A percentile compares a stretch with the other conserved stretches of the same genome.
Conservation (phyloP, 2,797 vertebrate genomes). For the Cuculus canorus region DNA sequence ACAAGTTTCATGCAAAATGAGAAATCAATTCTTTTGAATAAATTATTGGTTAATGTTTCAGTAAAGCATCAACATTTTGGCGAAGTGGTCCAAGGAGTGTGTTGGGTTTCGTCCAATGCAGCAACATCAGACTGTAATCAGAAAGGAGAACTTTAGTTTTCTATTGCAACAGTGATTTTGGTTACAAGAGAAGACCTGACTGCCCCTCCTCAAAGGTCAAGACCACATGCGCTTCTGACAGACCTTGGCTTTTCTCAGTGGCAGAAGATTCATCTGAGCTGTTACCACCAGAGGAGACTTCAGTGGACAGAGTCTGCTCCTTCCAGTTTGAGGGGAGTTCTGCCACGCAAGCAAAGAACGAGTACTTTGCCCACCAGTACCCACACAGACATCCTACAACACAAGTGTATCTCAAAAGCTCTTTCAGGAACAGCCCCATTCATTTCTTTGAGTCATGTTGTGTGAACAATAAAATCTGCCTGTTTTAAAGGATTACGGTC, state of each 20-base stretch:
- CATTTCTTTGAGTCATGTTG: not conserved
- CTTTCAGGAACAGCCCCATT: not conserved
- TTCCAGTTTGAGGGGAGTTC: not conserved
- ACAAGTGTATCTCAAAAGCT: not conserved
- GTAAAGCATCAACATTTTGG: not conserved
- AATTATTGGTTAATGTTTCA: not conserved
- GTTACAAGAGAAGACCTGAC: not conserved
- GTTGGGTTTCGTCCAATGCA: not conserved
- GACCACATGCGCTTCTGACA: not conserved
- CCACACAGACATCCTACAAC: not conserved
- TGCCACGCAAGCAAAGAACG: not conserved
- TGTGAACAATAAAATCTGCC: not conserved
- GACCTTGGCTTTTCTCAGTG: not conserved
- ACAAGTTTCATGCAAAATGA: not conserved
- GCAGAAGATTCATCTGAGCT: not conserved
- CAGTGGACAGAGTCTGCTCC: not conserved
- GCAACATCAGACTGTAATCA: not conserved
- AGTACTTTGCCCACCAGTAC: not conserved
- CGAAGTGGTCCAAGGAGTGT: not conserved
- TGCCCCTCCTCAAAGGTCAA: not conserved
- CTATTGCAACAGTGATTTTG: not conserved
- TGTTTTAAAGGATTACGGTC: not conserved
- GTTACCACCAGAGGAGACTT: not conserved
- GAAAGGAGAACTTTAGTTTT: not conserved
- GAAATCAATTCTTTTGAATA: not conserved